Evolutionary conservation across 2,113 vertebrate genomes (phyloP).

Genomic region (Daubentonia madagascariensis): DNA sequence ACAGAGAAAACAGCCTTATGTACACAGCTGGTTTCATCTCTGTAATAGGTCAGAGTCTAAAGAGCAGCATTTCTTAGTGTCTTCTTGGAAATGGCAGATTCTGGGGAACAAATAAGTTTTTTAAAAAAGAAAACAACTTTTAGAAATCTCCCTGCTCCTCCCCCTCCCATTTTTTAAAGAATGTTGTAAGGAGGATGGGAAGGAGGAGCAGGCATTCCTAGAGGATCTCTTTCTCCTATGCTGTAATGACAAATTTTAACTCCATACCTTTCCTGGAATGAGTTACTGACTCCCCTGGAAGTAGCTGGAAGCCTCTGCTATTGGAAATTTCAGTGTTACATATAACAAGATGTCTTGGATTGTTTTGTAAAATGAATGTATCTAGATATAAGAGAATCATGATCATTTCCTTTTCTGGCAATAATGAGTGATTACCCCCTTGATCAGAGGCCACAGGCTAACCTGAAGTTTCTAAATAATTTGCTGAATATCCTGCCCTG

Average conservation of each 20-base stretch:
- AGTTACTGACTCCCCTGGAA: background rate
- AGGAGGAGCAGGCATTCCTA: background rate
- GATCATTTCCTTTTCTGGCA: background rate
- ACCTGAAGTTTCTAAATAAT: background rate
- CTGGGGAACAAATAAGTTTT: background rate
- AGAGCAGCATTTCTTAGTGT: background rate
- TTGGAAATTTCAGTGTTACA: background rate
- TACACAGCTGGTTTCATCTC: constrained; percentile 37
- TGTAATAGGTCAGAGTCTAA: constrained; percentile 40
- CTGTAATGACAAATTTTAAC: background rate
- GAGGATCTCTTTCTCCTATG: background rate
- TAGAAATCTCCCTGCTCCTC: background rate
- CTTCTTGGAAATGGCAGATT: constrained; percentile 41
- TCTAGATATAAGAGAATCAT: background rate
- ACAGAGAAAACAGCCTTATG: constrained; percentile 43
- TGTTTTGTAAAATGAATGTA: background rate
- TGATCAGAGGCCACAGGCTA: background rate
- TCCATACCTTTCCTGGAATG: background rate
- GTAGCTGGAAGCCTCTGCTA: background rate
- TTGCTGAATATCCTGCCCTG: background rate
- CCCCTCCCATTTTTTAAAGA: background rate
- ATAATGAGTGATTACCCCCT: background rate
- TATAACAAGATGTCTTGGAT: background rate
- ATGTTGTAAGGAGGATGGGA: background rate
- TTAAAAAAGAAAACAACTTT: background rate